Base-by-base conservation (phyloP, 2,888 invertebrate species). In the Morinoia aosen region DNA sequence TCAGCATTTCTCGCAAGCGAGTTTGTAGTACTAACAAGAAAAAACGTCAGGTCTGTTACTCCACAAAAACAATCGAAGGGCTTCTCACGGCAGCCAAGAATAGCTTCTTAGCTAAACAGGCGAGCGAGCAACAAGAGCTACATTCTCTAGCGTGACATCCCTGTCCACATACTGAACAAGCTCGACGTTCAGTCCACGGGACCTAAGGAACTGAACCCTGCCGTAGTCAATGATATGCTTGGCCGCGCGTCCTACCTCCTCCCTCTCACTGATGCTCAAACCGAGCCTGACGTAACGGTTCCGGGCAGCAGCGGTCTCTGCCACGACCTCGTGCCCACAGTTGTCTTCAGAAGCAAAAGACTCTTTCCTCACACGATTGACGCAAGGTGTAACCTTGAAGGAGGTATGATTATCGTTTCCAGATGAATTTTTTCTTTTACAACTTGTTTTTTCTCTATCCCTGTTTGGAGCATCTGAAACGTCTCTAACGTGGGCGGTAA, bases 131-230 rank as follows among this genome's bases (percentile, higher is more conserved):
- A 96, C 58, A 39, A 96, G 95, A 8, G 96, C 96, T 33, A 96
- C 93, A 95, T 96, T 96, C 76, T 96, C 96, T 14, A 95, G 88
- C 39, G 96, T 96, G 33, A 91, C 91, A 10, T 96, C 95, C 39
- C 19, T 95, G 56, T 91, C 58, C 5, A 96, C 96, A 90, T 96
- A 96, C 40, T 95, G 94, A 25, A 96, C 94, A 39, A 96, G 95
- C 33, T 64, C 64, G 58, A 88, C 95, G 11, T 95, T 40, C 0
- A 95, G 57, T 40, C 95, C 95, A 33, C 64, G n/a, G n/a, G 14
- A 12, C 40, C n/a, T n/a, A 4, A 95, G 48, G 64, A 57, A 95
- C 0, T 61, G 19, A 33, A 95, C 61, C 8, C 95, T 16, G 40
- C 95, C 95, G 40, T 64, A 19, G 64, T 95, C 64, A n/a, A 95